Evolutionary conservation across 1,140 invertebrate species (phyloP).

Genomic region (Gryllus bimaculatus): DNA sequence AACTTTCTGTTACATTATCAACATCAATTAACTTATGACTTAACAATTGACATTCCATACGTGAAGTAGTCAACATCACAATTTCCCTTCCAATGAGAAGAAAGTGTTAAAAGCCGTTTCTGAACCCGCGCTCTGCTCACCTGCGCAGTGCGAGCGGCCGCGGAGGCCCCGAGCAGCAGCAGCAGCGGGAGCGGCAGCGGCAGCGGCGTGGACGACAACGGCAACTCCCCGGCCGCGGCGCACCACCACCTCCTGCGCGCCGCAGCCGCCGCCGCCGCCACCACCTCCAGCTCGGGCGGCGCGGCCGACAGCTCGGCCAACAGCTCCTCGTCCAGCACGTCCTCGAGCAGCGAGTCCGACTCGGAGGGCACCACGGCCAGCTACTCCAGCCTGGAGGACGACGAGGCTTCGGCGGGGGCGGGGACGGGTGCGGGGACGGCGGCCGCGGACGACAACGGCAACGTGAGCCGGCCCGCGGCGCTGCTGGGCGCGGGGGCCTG

Average conservation of each 20-base stretch:
- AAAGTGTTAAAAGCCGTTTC: too few relatives aligned
- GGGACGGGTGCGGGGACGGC: too few relatives aligned
- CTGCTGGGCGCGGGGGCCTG: neutral
- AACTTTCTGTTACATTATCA: too few relatives aligned
- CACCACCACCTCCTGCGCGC: too few relatives aligned
- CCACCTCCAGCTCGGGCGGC: neutral
- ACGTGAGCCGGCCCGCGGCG: neutral
- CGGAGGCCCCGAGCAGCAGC: neutral
- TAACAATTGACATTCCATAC: too few relatives aligned
- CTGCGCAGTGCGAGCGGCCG: neutral
- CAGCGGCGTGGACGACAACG: neutral
- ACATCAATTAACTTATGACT: too few relatives aligned
- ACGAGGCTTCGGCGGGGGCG: neutral
- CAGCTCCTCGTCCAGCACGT: neutral
- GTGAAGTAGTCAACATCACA: too few relatives aligned
- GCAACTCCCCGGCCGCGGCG: neutral
- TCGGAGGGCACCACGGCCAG: neutral
- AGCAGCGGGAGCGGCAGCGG: neutral
- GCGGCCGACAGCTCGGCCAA: neutral
- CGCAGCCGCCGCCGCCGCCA: too few relatives aligned
- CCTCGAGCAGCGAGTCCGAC: neutral
- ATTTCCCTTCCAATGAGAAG: too few relatives aligned
- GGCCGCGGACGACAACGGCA: neutral
- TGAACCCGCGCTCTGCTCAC: neutral
- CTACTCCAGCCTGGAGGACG: neutral